A percentile compares a stretch with the other conserved stretches of the same genome.
Conservation (phyloP, 2,888 invertebrate species). For the Patella pellucida region DNA sequence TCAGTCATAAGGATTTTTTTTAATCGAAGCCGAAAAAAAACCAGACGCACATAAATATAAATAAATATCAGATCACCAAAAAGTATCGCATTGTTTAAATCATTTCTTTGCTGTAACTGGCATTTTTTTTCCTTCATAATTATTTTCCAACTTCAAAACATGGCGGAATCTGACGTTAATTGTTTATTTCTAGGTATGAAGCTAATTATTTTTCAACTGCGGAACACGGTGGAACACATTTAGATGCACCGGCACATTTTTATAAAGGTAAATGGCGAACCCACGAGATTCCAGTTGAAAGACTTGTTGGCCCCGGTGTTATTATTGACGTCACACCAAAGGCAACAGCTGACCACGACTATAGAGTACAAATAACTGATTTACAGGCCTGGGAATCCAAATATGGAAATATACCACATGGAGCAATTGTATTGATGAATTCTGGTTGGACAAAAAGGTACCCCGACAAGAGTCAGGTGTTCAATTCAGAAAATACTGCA, state of each 20-base stretch:
- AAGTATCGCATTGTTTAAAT: too few species aligned
- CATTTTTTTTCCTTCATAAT: too few species aligned
- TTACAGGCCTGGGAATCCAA: conserved; percentile 69
- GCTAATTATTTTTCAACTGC: conserved; percentile 70
- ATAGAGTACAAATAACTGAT: conserved; percentile 56
- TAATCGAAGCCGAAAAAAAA: too few species aligned
- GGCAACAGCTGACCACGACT: conserved; percentile 35
- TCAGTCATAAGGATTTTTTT: too few species aligned
- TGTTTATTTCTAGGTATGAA: conserved; percentile 25
- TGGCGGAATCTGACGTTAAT: neutral
- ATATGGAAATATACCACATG: conserved; percentile 67
- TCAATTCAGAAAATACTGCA: conserved; percentile 19
- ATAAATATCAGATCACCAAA: too few species aligned
- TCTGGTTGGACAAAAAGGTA: conserved; percentile 66
- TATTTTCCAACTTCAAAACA: neutral
- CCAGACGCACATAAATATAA: too few species aligned
- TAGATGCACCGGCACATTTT: conserved; percentile 78
- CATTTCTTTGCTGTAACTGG: too few species aligned
- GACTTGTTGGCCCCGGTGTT: conserved; percentile 68
- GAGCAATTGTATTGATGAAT: conserved; percentile 70
- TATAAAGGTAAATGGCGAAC: conserved; percentile 39
- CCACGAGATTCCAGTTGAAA: conserved; percentile 72
- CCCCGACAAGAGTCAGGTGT: conserved; percentile 43
- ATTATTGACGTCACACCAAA: conserved; percentile 42
- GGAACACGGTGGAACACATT: conserved; percentile 78